Evolutionary conservation across 1,140 invertebrate species (phyloP).

Genomic region (Rhyacophila brunnea): DNA sequence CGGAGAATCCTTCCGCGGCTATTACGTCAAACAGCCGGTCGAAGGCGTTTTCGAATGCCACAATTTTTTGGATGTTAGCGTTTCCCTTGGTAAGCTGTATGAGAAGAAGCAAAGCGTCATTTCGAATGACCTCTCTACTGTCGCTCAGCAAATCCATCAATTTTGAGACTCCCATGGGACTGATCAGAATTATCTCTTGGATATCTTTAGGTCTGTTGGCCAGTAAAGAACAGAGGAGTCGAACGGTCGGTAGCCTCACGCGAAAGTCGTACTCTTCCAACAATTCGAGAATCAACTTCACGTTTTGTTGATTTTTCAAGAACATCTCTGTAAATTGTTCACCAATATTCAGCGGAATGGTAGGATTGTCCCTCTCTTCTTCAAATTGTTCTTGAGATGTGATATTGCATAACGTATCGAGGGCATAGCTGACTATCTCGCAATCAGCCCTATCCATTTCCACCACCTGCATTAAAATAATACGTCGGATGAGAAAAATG

Average conservation of each 20-base stretch:
- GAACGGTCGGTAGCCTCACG: constrained; percentile 84
- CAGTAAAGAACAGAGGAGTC: constrained; percentile 79
- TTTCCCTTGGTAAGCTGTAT: constrained; percentile 93
- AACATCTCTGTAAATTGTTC: constrained; percentile 99
- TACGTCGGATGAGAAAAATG: too few relatives aligned
- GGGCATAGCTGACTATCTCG: constrained; percentile 87
- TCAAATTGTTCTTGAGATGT: constrained; percentile 82
- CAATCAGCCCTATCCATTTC: constrained; percentile 82
- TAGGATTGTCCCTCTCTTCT: constrained; percentile 70
- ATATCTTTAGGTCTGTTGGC: constrained; percentile 85
- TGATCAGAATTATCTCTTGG: constrained; percentile 91
- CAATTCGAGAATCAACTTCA: constrained; percentile 79
- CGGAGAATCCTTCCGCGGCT: constrained; percentile 84
- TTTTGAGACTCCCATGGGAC: constrained; percentile 96
- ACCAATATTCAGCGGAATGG: constrained; percentile 68
- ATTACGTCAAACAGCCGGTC: constrained; percentile 95
- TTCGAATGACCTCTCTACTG: constrained; percentile 92
- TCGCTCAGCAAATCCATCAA: constrained; percentile 95
- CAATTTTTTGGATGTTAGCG: constrained; percentile 98
- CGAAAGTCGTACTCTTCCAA: constrained; percentile 95
- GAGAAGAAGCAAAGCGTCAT: constrained; percentile 91
- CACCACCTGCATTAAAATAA: constrained; percentile 56
- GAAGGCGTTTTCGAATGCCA: constrained; percentile 99
- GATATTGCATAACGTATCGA: constrained; percentile 91
- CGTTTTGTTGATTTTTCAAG: constrained; percentile 87